Percentiles rank a stretch among this genome's conserved stretches.
Conservation (phyloP, 1,140 invertebrate species). For the Colletes latitarsis region DNA sequence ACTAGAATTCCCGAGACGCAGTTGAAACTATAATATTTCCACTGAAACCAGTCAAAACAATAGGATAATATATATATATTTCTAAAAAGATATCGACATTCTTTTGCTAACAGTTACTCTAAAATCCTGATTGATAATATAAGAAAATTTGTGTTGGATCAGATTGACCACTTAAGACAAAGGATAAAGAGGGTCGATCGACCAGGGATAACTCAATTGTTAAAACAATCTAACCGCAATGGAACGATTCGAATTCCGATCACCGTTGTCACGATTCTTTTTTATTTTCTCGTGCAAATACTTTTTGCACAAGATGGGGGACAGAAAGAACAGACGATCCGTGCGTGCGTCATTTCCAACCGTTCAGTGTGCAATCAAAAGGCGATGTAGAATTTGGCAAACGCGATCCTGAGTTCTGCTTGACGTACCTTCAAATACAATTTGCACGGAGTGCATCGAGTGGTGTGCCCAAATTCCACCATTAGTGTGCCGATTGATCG, state of each 20-base stretch:
- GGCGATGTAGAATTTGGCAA: slow-evolving; percentile 41
- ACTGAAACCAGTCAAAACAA: no score
- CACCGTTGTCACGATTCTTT: no score
- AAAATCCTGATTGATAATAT: no score
- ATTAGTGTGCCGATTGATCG: slow-evolving; percentile 42
- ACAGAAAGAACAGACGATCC: not conserved
- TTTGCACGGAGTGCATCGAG: slow-evolving; percentile 46
- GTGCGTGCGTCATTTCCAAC: not conserved
- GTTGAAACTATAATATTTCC: no score
- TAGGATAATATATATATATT: no score
- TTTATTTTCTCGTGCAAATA: not conserved
- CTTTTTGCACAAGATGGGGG: not conserved
- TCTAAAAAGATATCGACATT: no score
- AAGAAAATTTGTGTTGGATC: no score
- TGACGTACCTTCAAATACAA: slow-evolving; percentile 49
- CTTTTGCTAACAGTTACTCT: no score
- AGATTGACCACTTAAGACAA: no score
- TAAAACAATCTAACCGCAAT: not conserved
- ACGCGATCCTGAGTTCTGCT: slow-evolving; percentile 22
- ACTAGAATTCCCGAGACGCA: no score
- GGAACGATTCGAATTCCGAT: not conserved
- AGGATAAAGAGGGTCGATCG: not conserved
- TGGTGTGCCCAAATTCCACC: slow-evolving; percentile 39
- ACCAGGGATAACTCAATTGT: not conserved
- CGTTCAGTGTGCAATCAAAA: slow-evolving; percentile 25